These are phyloP conservation scores for Aphelenchoides bicaudatus DNA, from an alignment of 2,888 invertebrate species.

Conservation along the genomic window DNA sequence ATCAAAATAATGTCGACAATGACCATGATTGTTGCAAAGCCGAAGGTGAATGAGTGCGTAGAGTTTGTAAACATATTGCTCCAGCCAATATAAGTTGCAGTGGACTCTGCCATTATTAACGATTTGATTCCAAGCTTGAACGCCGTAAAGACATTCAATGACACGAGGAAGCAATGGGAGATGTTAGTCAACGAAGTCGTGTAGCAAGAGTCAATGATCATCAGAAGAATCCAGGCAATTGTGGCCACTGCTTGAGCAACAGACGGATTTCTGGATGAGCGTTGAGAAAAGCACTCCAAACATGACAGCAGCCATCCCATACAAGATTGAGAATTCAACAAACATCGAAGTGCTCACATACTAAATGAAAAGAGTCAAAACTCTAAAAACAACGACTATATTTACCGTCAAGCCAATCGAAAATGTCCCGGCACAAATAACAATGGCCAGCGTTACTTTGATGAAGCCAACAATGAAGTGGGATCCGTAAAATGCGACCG, in stretches of 20 bases:
- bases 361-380: slow-evolving; percentile 24
- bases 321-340: slow-evolving; percentile 26
- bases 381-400: slow-evolving; percentile 12
- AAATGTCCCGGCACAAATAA: slow-evolving; percentile 34
- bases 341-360: slow-evolving; percentile 27
- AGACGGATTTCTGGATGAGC: slow-evolving; percentile 21
- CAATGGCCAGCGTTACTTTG: slow-evolving; percentile 45
- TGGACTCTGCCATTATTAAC: slow-evolving; percentile 42
- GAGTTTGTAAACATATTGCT: slow-evolving; percentile 31
- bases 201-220: slow-evolving; percentile 20
- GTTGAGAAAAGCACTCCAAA: slow-evolving; percentile 34
- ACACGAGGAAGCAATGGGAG: slow-evolving; percentile 34
- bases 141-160: slow-evolving; percentile 44
- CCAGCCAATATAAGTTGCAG: slow-evolving; percentile 26
- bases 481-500: slow-evolving; percentile 48
- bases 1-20: slow-evolving; percentile 45
- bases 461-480: slow-evolving; percentile 46
- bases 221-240: slow-evolving; percentile 19
- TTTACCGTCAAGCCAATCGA: slow-evolving; percentile 25
- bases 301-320: slow-evolving; percentile 24
- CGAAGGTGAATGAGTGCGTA: slow-evolving; percentile 38
- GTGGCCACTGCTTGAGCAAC: slow-evolving; percentile 19
- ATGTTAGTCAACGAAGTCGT: slow-evolving; percentile 29
- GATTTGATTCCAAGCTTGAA: slow-evolving; percentile 39
- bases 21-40: slow-evolving; percentile 50